Percentiles rank a stretch among this genome's conserved stretches.
Conservation (phyloP, 2,888 invertebrate genomes). For the Leptinotarsa tumamoca region DNA sequence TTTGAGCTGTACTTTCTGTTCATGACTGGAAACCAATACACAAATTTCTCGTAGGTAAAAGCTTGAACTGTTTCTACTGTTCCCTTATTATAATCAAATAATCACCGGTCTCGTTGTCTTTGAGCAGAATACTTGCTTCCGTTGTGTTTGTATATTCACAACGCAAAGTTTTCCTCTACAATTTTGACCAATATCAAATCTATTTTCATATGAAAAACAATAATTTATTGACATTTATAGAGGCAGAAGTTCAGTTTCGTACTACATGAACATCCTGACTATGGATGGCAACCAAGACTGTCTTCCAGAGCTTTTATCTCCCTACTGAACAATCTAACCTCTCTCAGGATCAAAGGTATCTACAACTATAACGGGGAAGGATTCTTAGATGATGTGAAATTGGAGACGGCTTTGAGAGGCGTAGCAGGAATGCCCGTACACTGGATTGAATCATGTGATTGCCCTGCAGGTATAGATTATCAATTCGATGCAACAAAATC, state of each 20-base stretch:
- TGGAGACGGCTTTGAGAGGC: constrained; percentile 89
- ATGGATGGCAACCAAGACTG: constrained; percentile 94
- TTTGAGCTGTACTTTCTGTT: too few species aligned
- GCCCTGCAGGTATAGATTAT: constrained; percentile 74
- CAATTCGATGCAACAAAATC: too few species aligned
- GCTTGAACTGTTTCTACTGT: too few species aligned
- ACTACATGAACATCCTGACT: constrained; percentile 90
- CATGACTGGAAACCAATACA: too few species aligned
- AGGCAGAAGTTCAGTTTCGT: constrained; percentile 85
- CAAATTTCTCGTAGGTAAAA: too few species aligned
- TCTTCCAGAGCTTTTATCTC: constrained; percentile 91
- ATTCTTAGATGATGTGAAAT: constrained; percentile 87
- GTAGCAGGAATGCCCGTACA: constrained; percentile 82
- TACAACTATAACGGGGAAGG: constrained; percentile 88
- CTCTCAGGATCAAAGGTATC: constrained; percentile 93
- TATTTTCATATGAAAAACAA: too few species aligned
- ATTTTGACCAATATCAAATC: too few species aligned
- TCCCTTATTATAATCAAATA: too few species aligned
- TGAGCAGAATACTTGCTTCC: too few species aligned
- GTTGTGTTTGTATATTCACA: too few species aligned
- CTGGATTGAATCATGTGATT: constrained; percentile 96
- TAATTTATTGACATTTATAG: constrained; percentile 64
- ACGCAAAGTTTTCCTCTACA: too few species aligned
- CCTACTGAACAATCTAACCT: constrained; percentile 91
- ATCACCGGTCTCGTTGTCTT: too few species aligned